Conservation (phyloP, 2,888 invertebrate species). For the Drosophila borealis region DNA sequence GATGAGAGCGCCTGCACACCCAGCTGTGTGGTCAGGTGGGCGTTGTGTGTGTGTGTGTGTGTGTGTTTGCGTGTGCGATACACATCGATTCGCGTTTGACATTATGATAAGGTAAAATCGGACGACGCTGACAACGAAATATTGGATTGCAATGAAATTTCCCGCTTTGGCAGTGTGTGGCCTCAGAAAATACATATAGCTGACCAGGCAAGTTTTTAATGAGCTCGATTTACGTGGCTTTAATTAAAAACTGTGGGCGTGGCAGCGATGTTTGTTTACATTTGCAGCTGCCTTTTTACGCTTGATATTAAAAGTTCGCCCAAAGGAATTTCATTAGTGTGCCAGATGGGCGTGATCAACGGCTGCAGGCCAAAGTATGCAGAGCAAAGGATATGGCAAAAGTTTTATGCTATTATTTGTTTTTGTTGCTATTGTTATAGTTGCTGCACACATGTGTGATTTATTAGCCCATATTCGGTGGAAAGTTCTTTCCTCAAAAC, state of each 20-base stretch:
- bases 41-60: constrained; percentile 1
- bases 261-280: constrained; percentile 46
- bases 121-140: constrained; percentile 49
- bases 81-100: constrained; percentile 53
- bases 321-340: constrained; percentile 71
- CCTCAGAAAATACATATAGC: constrained; percentile 30
- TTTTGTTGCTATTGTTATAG: constrained; percentile 25
- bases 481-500: constrained; percentile 59
- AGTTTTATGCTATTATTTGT: constrained; percentile 45
- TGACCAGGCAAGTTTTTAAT: constrained; percentile 69
- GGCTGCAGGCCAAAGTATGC: constrained; percentile 2
- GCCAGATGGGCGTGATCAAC: constrained; percentile 60
- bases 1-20: not conserved
- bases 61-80: constrained; percentile 21
- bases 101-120: constrained; percentile 55
- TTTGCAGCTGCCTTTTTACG: constrained; percentile 43
- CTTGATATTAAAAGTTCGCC: constrained; percentile 54
- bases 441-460: constrained; percentile 52
- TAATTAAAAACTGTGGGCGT: constrained; percentile 69
- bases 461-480: constrained; percentile 64
- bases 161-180: constrained; percentile 20
- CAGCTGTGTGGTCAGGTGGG: constrained; percentile 16
- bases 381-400: constrained; percentile 45
- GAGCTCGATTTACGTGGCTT: constrained; percentile 62
- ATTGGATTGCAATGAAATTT: constrained; percentile 55